Percentiles rank a stretch among this genome's conserved stretches.
These are phyloP conservation scores for Diglossa brunneiventris DNA, from an alignment of 2,113 vertebrate species.

Conservation along the genomic window DNA sequence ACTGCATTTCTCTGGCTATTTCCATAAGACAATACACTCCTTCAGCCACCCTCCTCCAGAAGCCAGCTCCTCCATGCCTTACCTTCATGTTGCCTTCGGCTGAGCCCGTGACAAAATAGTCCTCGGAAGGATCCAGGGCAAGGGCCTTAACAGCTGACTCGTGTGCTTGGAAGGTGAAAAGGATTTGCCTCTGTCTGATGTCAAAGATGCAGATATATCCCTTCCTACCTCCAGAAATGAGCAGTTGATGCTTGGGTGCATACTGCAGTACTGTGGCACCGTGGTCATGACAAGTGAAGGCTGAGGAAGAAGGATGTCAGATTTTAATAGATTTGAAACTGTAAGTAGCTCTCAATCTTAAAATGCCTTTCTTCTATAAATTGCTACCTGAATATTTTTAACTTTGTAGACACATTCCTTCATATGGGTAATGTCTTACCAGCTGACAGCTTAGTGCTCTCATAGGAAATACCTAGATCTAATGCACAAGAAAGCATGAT, in stretches of 20 bases:
- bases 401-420: background rate
- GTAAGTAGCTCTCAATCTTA: background rate
- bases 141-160: conserved; percentile 95
- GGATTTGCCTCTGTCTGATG: conserved; percentile 91
- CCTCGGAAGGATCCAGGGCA: conserved; percentile 87
- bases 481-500: background rate
- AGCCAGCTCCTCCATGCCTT: background rate
- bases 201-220: conserved; percentile 92
- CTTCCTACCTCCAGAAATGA: conserved; percentile 93
- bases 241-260: conserved; percentile 90
- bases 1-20: background rate
- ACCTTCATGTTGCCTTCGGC: conserved; percentile 99
- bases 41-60: background rate
- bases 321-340: background rate
- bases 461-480: background rate
- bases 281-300: conserved; percentile 93
- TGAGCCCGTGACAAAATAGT: conserved; percentile 93
- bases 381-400: background rate
- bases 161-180: conserved; percentile 94
- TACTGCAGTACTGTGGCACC: conserved; percentile 97
- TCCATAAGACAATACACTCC: background rate
- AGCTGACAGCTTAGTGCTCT: background rate
- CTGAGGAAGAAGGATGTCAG: conserved; percentile 60
- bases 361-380: background rate
- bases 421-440: background rate